Base-by-base conservation (phyloP, 2,888 invertebrate species). In the Idaea biselata region DNA sequence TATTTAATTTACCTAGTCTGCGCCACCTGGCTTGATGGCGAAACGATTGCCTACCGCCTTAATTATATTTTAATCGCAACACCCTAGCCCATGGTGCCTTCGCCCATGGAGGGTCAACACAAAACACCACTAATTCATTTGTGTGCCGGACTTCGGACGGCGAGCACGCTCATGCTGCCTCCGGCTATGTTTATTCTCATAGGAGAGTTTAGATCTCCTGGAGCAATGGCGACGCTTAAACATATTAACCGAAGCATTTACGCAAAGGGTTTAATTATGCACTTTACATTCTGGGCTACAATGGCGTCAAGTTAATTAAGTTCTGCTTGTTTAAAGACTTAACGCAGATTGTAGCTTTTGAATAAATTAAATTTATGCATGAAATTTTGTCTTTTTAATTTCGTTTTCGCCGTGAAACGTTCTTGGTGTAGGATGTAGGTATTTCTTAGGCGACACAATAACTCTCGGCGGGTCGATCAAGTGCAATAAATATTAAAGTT, bases 11-110 rank as follows among this genome's bases (percentile, higher is more conserved):
- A 89, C 89, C 88, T 88, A 86, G 86, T 82, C 80, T 80, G 81
- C 82, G 81, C 86, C 90, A 91, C 90, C 90, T 91, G 91, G 83
- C 86, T 83, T 88, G 87, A 91, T 91, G 88, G 88, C 83, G 86
- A 91, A 91, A 91, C 90, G 88, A 92, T 92, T 89, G 89, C 88
- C 86, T 81, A 79, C 82, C 85, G 87, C 87, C 91, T n/a, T 92
- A 91, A 91, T 92, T 91, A 91, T 92, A 89, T 90, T 91, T 92
- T 91, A 92, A 92, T 91, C 89, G 89, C 86, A 85, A 86, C 86
- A 81, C 78, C 83, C 78, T 79, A 69, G 76, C 76, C 72, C 75
- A 68, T 68, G 72, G 71, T 70, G 11, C 70, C 63, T 69, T 72
- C 68, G 75, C 70, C 67, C 68, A 44, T 14, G 72, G 68, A 66